Conservation (phyloP, 2,113 vertebrate species). For the Diphyllodes magnificus region DNA sequence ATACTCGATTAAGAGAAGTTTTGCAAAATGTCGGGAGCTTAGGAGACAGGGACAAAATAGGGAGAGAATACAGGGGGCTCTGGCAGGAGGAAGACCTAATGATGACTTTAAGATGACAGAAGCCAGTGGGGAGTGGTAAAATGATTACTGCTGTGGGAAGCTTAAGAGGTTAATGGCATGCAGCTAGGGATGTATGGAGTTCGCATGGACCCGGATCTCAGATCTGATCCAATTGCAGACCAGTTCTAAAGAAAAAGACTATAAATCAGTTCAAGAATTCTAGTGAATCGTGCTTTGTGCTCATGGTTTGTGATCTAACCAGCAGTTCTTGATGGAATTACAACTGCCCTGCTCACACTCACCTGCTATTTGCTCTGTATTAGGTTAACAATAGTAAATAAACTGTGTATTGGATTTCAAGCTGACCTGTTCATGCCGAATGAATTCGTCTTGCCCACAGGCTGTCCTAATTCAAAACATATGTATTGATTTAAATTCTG, state of each 20-base stretch:
- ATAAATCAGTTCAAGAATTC: conserved; percentile 5
- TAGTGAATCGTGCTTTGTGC: background rate
- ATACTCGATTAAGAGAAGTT: background rate
- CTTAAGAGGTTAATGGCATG: background rate
- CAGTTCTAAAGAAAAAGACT: background rate
- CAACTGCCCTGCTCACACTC: background rate
- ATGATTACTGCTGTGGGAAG: background rate
- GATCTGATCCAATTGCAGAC: background rate
- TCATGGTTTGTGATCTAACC: background rate
- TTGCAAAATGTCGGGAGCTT: background rate
- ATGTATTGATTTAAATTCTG: background rate
- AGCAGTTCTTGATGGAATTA: conserved; percentile 30
- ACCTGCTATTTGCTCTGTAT: conserved; percentile 35
- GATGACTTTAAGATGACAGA: background rate
- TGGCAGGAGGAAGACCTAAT: background rate
- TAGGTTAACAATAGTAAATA: conserved; percentile 46
- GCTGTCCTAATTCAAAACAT: conserved; percentile 30
- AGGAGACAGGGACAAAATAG: background rate
- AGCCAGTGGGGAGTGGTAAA: background rate
- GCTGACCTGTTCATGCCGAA: background rate
- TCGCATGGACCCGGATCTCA: background rate
- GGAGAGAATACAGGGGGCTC: background rate
- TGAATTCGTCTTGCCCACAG: conserved; percentile 7
- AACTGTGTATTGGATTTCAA: conserved; percentile 21
- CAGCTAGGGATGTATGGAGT: background rate